Base-by-base conservation (phyloP, 2,113 vertebrate species). In the Coracopsis vasa region DNA sequence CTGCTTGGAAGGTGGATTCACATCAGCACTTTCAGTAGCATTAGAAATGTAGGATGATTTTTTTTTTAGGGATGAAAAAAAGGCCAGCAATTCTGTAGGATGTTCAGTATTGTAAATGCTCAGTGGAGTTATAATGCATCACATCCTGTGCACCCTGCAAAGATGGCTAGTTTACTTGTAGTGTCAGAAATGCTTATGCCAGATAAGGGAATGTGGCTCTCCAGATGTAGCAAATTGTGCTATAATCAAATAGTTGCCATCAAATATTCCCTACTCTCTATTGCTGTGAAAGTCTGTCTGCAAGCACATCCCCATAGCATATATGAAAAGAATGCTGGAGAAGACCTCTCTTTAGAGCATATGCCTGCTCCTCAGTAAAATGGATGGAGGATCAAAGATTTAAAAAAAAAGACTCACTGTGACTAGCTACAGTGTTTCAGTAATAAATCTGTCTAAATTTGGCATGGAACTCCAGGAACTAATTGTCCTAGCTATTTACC, bases 381-480 rank as follows among this genome's bases (percentile, higher is more conserved):
- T 9, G 19, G 11, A 15, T n/a, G 18, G 42, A 91, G 27, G 33
- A 91, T 58, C 47, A 15, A 39, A 84, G 54, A 48, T 62, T 41
- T 7, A 0, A 35, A 41, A 47, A 47, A 75, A 48, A 41, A 39
- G 12, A 66, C 54, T 88, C 54, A 77, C 45, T 50, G 42, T 82
- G 81, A 94, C 82, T 91, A 81, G 67, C 35, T 85, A 28, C 70
- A 69, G 35, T 33, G 47, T 39, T 33, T 87, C 62, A 65, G 24
- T 91, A 81, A 56, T 85, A 72, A 75, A 69, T 86, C 73, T 41
- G 5, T 70, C 70, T 74, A 54, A 80, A 74, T 95, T 71, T 84
- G 80, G 35, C 70, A 62, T 77, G 28, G 45, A 94, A 42, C 69
- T 86, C 71, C 53, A 86, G 82, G 72, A 94, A 74, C 10, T 80